Evolutionary conservation across 2,888 invertebrate genomes (phyloP).

Genomic region (Gymnosoma rotundatum): DNA sequence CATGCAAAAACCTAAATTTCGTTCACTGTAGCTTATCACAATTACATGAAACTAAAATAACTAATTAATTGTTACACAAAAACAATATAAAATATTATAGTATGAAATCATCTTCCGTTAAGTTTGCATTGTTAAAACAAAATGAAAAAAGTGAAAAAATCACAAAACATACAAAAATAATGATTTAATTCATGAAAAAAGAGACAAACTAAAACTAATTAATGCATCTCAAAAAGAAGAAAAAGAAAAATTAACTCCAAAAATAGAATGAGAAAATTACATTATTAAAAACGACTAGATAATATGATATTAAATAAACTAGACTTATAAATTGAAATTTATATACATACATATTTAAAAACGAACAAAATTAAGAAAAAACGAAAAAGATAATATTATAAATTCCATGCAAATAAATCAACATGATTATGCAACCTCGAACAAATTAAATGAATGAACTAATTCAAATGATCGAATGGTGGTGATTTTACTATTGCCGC

Average conservation of each 20-base stretch:
- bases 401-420: not conserved
- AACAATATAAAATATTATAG: constrained; percentile 15
- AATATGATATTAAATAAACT: constrained; percentile 21
- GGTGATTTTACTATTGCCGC: constrained; percentile 83
- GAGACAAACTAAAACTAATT: constrained; percentile 53
- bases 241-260: constrained; percentile 43
- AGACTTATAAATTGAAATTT: constrained; percentile 8
- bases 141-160: constrained; percentile 12
- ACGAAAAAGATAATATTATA: not conserved
- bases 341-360: not conserved
- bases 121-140: constrained; percentile 61
- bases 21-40: not conserved
- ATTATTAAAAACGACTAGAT: constrained; percentile 28
- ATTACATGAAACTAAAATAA: constrained; percentile 29
- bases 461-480: constrained; percentile 83
- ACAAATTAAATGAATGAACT: constrained; percentile 67
- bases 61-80: constrained; percentile 20
- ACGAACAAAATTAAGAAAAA: constrained; percentile 1
- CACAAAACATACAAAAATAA: constrained; percentile 41
- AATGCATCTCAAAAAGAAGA: constrained; percentile 58
- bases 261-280: constrained; percentile 44
- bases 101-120: constrained; percentile 72
- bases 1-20: not conserved
- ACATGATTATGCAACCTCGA: not conserved
- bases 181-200: constrained; percentile 54